Percentiles rank a stretch among this genome's conserved stretches.
phyloP scores from a whole-genome alignment of 2,113 vertebrate genomes.

The Tympanuchus pallidicinctus region DNA sequence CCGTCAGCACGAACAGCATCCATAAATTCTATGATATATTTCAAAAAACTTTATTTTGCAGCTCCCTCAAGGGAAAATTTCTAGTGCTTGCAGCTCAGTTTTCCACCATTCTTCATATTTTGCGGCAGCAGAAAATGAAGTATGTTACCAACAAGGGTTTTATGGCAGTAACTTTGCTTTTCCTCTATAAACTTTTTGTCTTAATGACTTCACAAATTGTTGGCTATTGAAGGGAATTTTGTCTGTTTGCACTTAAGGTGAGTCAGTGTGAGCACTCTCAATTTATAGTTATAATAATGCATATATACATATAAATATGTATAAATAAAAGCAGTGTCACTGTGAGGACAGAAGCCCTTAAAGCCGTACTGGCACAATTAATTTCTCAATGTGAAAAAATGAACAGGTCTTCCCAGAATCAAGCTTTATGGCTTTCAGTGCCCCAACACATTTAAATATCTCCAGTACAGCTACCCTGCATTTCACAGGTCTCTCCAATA shows the following conservation, averaged over 20 bases:
- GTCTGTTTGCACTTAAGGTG: neutral
- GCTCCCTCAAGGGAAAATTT: neutral
- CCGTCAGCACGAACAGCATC: neutral
- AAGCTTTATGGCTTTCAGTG: neutral
- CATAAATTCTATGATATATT: neutral
- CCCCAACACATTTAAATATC: neutral
- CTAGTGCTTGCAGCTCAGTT: neutral
- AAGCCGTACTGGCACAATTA: neutral
- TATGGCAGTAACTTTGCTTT: neutral
- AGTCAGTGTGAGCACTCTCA: neutral
- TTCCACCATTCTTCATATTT: neutral
- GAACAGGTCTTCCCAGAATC: neutral
- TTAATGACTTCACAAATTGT: neutral
- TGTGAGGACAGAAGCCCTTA: neutral
- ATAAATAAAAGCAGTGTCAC: neutral
- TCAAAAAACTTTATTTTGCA: slow-evolving; percentile 9
- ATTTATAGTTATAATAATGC: neutral
- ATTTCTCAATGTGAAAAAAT: neutral
- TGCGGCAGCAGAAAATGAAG: neutral
- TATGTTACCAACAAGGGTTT: neutral
- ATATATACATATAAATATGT: fast-evolving
- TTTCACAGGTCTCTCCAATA: neutral
- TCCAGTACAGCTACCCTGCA: neutral
- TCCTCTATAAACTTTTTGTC: neutral
- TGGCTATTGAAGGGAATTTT: neutral